Base-by-base conservation (phyloP, 1,140 invertebrate genomes). In the Rhyacophila brunnea region DNA sequence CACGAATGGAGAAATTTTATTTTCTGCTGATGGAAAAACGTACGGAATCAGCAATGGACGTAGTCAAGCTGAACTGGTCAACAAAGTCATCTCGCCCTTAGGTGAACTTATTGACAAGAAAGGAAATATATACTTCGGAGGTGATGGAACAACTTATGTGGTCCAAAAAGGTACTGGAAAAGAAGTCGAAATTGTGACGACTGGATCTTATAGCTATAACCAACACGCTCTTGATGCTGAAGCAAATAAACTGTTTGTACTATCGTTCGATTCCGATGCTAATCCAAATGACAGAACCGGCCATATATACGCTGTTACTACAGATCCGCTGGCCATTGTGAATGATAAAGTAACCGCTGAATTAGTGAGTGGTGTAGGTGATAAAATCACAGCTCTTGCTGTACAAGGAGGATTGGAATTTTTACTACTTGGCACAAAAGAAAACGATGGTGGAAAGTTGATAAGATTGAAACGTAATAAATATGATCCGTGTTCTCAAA, bases 141-240 rank as follows among this genome's bases (percentile, higher is more conserved):
- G 51, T 9, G 51, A 45, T 11, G 51, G 51, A 6, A 54, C 51
- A n/a, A 54, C 40, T 5, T 54, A 54, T 14, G 42, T 54, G 0
- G 14, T 13, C 5, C 9, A 19, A 13, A 32, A 32, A 38, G 28
- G 43, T 17, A 54, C 38, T 6, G 51, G 51, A 15, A 23, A 54
- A 34, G 51, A 54, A 34, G 44, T 54, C 13, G 51, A 54, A 40
- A 56, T 56, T 1, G 14, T 56, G 13, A 56, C 53, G 13, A 56
- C 53, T 5, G 53, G 53, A 47, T 32, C 34, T 6, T 40, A 56
- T 9, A 56, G 53, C 20, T 47, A 20, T 17, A 56, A 56, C n/a
- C 53, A 56, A 17, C 17, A 44, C 1, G 44, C 44, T 13, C n/a
- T 56, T 11, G 53, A 56, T n/a, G 10, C 14, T 1, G 15, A 35